Percentiles rank a stretch among this genome's conserved stretches.
Conservation (phyloP, 2,113 vertebrate genomes). For the Eurystomus gularis region DNA sequence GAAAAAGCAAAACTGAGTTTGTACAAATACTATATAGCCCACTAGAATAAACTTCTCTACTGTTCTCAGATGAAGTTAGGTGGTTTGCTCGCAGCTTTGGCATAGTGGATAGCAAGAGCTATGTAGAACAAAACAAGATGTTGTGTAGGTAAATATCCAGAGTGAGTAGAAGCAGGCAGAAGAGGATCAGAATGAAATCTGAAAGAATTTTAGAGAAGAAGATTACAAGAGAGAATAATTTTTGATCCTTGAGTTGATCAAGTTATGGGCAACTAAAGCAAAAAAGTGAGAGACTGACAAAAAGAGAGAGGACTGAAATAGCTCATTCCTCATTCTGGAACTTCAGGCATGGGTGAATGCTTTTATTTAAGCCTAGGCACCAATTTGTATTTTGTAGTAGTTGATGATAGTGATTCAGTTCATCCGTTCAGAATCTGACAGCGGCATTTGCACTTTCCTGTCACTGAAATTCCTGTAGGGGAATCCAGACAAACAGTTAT, state of each 20-base stretch:
- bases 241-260: not conserved
- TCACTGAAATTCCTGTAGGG: not conserved
- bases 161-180: not conserved
- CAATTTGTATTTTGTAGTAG: not conserved
- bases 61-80: not conserved
- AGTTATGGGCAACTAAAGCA: not conserved
- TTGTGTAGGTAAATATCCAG: not conserved
- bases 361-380: not conserved
- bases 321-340: not conserved
- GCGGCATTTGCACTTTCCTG: not conserved
- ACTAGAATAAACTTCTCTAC: not conserved
- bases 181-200: not conserved
- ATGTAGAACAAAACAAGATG: not conserved
- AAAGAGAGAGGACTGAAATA: not conserved
- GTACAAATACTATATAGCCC: not conserved
- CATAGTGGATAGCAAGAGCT: not conserved
- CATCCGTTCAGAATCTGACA: not conserved
- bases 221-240: not conserved
- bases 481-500: not conserved
- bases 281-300: not conserved
- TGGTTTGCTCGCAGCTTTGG: not conserved
- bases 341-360: not conserved
- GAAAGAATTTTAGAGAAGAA: not conserved
- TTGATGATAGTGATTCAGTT: not conserved
- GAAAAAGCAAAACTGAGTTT: not conserved